Percentiles rank a stretch among this genome's conserved stretches.
phyloP scores from a whole-genome alignment of 1,140 invertebrate species.

The Heliconius melpomene region DNA sequence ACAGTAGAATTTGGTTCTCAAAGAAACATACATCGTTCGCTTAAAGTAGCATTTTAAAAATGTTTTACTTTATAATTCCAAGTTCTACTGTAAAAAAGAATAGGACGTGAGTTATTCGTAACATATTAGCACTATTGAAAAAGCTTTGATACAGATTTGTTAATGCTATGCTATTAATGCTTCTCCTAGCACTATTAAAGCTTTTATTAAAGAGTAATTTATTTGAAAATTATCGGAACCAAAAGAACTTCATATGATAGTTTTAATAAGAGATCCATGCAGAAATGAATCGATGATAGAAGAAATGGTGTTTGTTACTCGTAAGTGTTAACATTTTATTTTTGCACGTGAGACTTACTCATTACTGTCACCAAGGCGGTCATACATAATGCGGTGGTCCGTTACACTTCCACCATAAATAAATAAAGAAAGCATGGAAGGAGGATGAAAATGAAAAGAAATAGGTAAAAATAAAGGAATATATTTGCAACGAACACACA shows the following conservation, averaged over 20 bases:
- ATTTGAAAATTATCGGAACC: conserved; percentile 65
- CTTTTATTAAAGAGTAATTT: conserved; percentile 65
- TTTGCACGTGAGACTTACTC: conserved; percentile 66
- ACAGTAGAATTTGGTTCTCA: conserved; percentile 41
- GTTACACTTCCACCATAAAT: conserved; percentile 71
- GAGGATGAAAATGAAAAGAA: conserved; percentile 80
- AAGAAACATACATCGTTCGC: not conserved
- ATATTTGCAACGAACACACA: conserved; percentile 81
- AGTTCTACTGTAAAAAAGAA: conserved; percentile 50
- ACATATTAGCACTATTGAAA: conserved; percentile 64
- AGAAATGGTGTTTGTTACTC: conserved; percentile 79
- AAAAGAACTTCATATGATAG: conserved; percentile 70
- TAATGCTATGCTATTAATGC: conserved; percentile 71
- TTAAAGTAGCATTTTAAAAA: not conserved
- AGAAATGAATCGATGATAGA: conserved; percentile 77
- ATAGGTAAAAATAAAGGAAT: conserved; percentile 77
- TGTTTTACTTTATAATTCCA: conserved; percentile 34
- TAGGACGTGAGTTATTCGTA: conserved; percentile 35
- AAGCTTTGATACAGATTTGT: conserved; percentile 66
- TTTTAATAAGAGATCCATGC: conserved; percentile 75
- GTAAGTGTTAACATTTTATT: conserved; percentile 60
- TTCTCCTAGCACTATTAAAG: conserved; percentile 76
- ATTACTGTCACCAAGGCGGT: conserved; percentile 73
- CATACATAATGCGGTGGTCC: conserved; percentile 63
- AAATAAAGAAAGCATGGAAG: conserved; percentile 74